These are phyloP conservation scores for Chironomus striatipennis DNA, from an alignment of 1,140 invertebrate species.

Conservation along the genomic window DNA sequence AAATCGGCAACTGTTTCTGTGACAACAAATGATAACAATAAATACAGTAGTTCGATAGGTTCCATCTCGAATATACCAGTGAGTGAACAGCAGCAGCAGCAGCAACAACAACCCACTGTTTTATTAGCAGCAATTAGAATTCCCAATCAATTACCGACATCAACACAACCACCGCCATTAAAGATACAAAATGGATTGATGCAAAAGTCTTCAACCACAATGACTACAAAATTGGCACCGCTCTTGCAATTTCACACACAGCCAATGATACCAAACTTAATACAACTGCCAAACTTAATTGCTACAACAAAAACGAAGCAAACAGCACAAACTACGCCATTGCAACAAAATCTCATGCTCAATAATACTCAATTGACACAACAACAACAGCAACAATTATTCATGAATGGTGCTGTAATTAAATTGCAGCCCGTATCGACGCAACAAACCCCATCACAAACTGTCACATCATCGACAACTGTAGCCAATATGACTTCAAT, in stretches of 20 bases:
- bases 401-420: constrained; percentile 39
- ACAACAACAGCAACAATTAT: constrained; percentile 36
- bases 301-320: constrained; percentile 26
- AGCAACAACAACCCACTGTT: constrained; percentile 39
- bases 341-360: background rate
- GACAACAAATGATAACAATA: constrained; percentile 32
- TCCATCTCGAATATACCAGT: too few species aligned
- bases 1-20: background rate
- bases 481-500: background rate
- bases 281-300: constrained; percentile 38
- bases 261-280: constrained; percentile 34
- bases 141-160: constrained; percentile 36
- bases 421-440: constrained; percentile 35
- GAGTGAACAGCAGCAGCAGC: constrained; percentile 25
- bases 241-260: constrained; percentile 35
- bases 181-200: constrained; percentile 21
- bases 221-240: constrained; percentile 30
- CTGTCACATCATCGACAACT: constrained; percentile 7
- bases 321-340: background rate
- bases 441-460: background rate
- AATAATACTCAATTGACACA: constrained; percentile 26
- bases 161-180: constrained; percentile 24
- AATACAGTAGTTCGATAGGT: constrained; percentile 5
- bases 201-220: constrained; percentile 26
- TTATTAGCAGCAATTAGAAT: constrained; percentile 45